Percentiles rank a stretch among this genome's conserved stretches.
phyloP scores from a whole-genome alignment of 2,113 vertebrate species.

The Podarcis muralis region DNA sequence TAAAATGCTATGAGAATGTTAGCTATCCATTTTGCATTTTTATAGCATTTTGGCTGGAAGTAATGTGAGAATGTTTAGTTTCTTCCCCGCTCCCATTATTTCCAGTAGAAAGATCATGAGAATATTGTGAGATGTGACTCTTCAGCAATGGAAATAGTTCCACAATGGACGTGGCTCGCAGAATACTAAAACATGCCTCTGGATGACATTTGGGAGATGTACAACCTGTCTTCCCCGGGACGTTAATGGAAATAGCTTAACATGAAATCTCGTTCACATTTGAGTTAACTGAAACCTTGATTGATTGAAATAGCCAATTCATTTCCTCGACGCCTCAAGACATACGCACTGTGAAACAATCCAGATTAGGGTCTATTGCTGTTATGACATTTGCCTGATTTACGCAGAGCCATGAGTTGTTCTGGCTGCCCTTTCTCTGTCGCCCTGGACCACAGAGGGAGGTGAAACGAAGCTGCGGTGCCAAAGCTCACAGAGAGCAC shows the following conservation, averaged over 20 bases:
- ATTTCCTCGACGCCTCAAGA: constrained; percentile 53
- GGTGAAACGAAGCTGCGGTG: constrained; percentile 52
- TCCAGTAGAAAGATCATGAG: constrained; percentile 69
- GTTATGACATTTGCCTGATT: constrained; percentile 65
- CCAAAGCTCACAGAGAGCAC: constrained; percentile 25
- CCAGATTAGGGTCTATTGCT: constrained; percentile 54
- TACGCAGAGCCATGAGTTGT: constrained; percentile 59
- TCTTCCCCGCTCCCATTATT: constrained; percentile 65
- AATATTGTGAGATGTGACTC: constrained; percentile 57
- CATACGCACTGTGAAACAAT: constrained; percentile 59
- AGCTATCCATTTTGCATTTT: constrained; percentile 65
- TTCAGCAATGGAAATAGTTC: constrained; percentile 51
- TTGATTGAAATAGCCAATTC: constrained; percentile 47
- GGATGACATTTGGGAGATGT: constrained; percentile 41
- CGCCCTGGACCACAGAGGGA: constrained; percentile 41
- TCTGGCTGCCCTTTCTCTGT: constrained; percentile 60
- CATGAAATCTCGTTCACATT: constrained; percentile 45
- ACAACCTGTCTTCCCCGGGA: constrained; percentile 41
- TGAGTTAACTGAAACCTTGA: constrained; percentile 48
- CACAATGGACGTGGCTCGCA: constrained; percentile 45
- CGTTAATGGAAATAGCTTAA: constrained; percentile 34
- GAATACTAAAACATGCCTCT: constrained; percentile 41
- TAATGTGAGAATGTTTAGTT: constrained; percentile 68
- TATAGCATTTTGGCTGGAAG: constrained; percentile 70
- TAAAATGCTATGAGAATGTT: constrained; percentile 67